A percentile compares a stretch with the other conserved stretches of the same genome.
Evolutionary conservation across 2,888 invertebrate genomes (phyloP).

Genomic region (Willowsia nigromaculata): DNA sequence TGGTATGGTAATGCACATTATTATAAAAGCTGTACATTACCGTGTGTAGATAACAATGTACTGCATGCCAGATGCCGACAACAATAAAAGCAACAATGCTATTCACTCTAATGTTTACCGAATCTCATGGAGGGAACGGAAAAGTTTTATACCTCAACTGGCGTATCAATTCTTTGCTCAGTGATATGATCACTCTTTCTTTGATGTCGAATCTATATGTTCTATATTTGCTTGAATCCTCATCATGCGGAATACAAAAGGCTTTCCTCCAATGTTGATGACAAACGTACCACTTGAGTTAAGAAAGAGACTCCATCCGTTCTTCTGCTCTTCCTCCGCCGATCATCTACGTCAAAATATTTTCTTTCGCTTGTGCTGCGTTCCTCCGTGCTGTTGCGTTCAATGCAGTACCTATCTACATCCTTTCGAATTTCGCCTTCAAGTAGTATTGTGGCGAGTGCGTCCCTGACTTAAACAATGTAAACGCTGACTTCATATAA

Average conservation of each 20-base stretch:
- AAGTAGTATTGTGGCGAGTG: background rate
- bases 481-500: background rate
- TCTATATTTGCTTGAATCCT: too few relatives aligned
- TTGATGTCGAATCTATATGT: too few relatives aligned
- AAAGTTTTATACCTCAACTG: constrained; percentile 3
- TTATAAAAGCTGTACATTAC: background rate
- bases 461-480: constrained; percentile 11
- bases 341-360: too few relatives aligned
- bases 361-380: too few relatives aligned
- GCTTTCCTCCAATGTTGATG: too few relatives aligned
- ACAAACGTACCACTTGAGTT: too few relatives aligned
- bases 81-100: background rate
- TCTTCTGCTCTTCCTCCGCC: too few relatives aligned
- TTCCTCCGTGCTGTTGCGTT: too few relatives aligned
- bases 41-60: background rate
- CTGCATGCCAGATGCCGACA: background rate
- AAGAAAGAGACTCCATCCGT: too few relatives aligned
- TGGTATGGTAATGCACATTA: background rate
- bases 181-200: background rate
- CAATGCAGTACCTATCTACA: too few relatives aligned
- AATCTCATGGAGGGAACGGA: constrained; percentile 23
- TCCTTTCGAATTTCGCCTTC: too few relatives aligned
- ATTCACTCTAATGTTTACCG: background rate
- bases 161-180: background rate
- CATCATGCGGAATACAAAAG: too few relatives aligned